Evolutionary conservation across 2,888 invertebrate species (phyloP).

Genomic region (Limnephilus lunatus): DNA sequence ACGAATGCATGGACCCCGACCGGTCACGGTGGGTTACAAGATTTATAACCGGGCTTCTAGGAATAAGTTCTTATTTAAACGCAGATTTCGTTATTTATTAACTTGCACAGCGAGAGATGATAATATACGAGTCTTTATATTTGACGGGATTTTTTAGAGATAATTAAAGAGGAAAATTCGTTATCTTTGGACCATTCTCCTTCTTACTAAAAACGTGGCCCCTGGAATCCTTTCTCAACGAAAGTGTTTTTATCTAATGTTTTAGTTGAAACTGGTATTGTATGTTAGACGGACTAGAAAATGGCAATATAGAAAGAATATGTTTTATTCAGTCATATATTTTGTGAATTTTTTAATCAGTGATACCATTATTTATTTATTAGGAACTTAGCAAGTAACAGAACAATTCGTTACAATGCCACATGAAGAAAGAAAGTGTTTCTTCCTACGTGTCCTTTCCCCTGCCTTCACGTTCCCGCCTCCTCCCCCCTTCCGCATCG

Average conservation of each 20-base stretch:
- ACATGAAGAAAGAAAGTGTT: too few relatives aligned
- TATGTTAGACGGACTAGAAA: not conserved
- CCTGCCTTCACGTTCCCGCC: too few relatives aligned
- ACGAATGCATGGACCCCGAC: not conserved
- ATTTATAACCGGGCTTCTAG: not conserved
- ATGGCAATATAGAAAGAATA: too few relatives aligned
- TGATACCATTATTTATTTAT: too few relatives aligned
- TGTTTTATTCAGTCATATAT: too few relatives aligned
- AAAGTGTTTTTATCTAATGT: not conserved
- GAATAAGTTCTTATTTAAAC: not conserved
- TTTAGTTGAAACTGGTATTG: not conserved
- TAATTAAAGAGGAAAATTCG: not conserved
- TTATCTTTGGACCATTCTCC: not conserved
- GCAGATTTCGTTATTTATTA: not conserved
- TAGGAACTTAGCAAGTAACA: too few relatives aligned
- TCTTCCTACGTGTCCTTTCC: too few relatives aligned
- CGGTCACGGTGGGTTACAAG: not conserved
- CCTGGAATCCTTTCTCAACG: not conserved
- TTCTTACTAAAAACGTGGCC: not conserved
- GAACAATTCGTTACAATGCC: too few relatives aligned
- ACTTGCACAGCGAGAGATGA: not conserved
- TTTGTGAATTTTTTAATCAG: too few relatives aligned
- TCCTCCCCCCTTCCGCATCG: too few relatives aligned
- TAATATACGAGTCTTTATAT: not conserved
- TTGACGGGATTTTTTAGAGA: not conserved